Conservation (phyloP, 2,113 vertebrate genomes). For the Scomber colias region DNA sequence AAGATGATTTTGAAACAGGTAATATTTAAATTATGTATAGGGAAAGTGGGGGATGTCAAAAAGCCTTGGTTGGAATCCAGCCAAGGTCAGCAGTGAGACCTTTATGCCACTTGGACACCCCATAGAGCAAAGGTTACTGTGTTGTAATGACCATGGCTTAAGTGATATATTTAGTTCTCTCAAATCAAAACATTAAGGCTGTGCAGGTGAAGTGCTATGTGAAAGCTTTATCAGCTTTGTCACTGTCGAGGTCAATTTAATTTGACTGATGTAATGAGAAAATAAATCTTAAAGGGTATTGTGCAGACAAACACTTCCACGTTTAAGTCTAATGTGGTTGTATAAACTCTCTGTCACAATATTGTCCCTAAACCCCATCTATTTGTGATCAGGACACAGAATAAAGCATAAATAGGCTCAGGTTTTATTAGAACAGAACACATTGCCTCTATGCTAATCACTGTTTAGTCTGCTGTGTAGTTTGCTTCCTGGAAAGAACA, state of each 20-base stretch:
- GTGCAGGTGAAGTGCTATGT: conserved; percentile 1
- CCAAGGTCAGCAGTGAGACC: not conserved
- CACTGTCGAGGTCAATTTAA: not conserved
- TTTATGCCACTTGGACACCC: not conserved
- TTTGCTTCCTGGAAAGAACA: conserved; percentile 19
- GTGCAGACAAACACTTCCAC: not conserved
- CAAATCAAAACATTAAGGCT: not conserved
- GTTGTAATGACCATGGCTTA: not conserved
- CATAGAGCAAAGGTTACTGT: conserved; percentile 42
- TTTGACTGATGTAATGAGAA: not conserved
- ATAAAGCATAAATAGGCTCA: conserved; percentile 7
- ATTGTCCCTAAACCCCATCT: not conserved
- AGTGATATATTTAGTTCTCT: not conserved
- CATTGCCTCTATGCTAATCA: not conserved
- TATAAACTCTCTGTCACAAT: not conserved
- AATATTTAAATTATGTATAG: too few species aligned
- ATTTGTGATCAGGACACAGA: not conserved
- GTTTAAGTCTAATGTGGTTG: not conserved
- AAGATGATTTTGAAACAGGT: not conserved
- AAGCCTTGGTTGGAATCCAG: not conserved
- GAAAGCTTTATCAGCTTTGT: conserved; percentile 19
- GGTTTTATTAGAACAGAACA: conserved; percentile 2
- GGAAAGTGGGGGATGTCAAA: not conserved
- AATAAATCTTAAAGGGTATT: not conserved
- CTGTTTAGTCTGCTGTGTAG: not conserved